Conservation (phyloP, 2,888 invertebrate species). For the Habroteleia sp. region DNA sequence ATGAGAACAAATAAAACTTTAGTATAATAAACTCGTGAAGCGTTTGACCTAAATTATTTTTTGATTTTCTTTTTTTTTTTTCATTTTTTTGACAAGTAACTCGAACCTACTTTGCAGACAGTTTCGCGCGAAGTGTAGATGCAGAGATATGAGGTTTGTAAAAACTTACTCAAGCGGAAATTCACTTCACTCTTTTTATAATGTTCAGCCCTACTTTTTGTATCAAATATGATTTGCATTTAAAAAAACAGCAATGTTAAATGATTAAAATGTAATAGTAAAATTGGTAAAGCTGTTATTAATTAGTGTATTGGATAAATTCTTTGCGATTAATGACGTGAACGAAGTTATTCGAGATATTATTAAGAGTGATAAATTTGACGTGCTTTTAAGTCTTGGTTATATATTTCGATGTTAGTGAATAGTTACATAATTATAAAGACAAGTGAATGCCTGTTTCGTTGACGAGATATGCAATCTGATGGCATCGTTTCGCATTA, state of each 20-base stretch:
- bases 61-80: constrained; percentile 13
- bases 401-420: constrained; percentile 30
- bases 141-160: constrained; percentile 53
- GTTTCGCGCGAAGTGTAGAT: constrained; percentile 52
- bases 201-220: constrained; percentile 31
- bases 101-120: constrained; percentile 57
- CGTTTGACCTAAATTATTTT: constrained; percentile 49
- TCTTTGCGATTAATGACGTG: not conserved
- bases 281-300: too few relatives aligned
- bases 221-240: constrained; percentile 24
- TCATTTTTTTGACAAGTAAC: constrained; percentile 50
- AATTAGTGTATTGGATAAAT: not conserved
- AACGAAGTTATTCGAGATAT: constrained; percentile 2
- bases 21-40: constrained; percentile 44
- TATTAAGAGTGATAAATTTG: constrained; percentile 17
- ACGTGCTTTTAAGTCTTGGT: constrained; percentile 42
- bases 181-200: constrained; percentile 42
- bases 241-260: too few relatives aligned
- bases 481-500: constrained; percentile 66
- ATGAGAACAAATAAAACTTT: constrained; percentile 35
- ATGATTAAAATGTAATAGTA: too few relatives aligned
- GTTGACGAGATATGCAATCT: constrained; percentile 51
- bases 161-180: constrained; percentile 49
- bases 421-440: constrained; percentile 55
- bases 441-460: constrained; percentile 38